phyloP scores from a whole-genome alignment of 2,797 vertebrate genomes.

The Crax fasciolata region DNA sequence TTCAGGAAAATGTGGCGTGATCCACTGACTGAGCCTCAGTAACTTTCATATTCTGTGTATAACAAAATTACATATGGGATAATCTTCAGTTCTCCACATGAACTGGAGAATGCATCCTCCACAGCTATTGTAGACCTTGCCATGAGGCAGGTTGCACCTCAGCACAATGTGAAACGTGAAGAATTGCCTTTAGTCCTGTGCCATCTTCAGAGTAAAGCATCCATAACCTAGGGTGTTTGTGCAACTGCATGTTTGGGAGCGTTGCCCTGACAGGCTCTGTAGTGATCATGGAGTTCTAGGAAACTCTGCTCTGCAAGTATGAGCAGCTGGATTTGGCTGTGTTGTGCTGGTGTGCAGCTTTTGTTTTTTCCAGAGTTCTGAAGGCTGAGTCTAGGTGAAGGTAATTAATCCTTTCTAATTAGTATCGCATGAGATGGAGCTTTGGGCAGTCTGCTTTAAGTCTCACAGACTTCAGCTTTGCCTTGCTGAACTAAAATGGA shows the following conservation, averaged over 20 bases:
- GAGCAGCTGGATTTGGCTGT: neutral
- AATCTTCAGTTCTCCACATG: neutral
- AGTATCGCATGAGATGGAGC: neutral
- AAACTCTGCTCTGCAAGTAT: neutral
- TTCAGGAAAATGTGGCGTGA: neutral
- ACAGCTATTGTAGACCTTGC: neutral
- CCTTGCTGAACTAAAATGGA: neutral
- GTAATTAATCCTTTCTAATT: neutral
- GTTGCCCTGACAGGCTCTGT: neutral
- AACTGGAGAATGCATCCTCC: neutral
- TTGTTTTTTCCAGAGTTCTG: neutral
- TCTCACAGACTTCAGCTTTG: neutral
- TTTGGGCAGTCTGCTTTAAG: neutral
- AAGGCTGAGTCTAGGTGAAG: neutral
- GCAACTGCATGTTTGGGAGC: neutral
- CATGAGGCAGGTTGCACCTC: neutral
- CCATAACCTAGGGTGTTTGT: rapidly evolving
- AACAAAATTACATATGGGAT: neutral
- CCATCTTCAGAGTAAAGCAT: neutral
- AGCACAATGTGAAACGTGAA: neutral
- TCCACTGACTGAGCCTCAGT: neutral
- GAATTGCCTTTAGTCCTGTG: neutral
- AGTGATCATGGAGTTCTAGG: rapidly evolving
- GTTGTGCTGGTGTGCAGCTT: neutral
- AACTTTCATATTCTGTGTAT: rapidly evolving